Percentiles rank a stretch among this genome's conserved stretches.
phyloP scores from a whole-genome alignment of 2,113 vertebrate species.

The Phalacrocorax aristotelis region DNA sequence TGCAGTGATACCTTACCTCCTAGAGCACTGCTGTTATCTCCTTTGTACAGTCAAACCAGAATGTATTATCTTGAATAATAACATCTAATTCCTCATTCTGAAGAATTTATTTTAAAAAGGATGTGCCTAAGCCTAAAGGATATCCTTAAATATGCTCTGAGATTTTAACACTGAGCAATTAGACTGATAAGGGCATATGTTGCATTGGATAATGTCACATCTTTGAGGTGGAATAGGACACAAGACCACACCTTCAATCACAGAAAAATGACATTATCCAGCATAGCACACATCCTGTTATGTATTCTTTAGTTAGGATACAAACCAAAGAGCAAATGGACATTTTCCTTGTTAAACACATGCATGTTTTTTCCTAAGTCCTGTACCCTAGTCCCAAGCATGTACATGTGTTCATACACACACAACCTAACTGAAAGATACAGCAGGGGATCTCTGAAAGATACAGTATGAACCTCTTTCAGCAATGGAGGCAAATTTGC shows the following conservation, averaged over 20 bases:
- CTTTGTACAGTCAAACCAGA: slow-evolving; percentile 11
- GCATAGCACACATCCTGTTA: neutral
- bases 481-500: neutral
- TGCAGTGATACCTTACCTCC: neutral
- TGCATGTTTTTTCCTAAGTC: neutral
- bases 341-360: neutral
- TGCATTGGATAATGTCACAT: slow-evolving; percentile 15
- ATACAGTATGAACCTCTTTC: neutral
- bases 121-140: neutral
- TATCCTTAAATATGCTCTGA: neutral
- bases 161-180: slow-evolving; percentile 15
- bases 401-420: neutral
- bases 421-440: neutral
- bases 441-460: neutral
- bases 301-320: neutral
- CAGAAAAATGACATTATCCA: neutral
- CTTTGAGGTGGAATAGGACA: neutral
- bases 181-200: neutral
- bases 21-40: neutral
- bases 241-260: neutral
- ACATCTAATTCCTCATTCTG: slow-evolving; percentile 45
- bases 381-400: neutral
- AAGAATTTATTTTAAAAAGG: slow-evolving; percentile 28
- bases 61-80: slow-evolving; percentile 11
- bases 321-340: neutral